Base-by-base conservation (phyloP, 2,888 invertebrate species). In the Lacanobia oleracea region DNA sequence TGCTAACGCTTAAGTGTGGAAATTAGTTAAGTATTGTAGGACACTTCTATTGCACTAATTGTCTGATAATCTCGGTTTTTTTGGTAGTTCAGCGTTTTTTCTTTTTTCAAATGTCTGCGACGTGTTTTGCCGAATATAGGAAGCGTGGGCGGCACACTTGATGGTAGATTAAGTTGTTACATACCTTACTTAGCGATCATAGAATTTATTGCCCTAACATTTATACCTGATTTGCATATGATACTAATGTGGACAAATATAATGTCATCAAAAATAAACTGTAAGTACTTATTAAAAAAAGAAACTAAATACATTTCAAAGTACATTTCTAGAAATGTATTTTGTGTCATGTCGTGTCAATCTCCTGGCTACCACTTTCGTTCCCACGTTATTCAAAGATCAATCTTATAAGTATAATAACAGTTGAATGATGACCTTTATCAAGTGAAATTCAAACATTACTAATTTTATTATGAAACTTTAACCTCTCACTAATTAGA, bases 1-100 rank as follows among this genome's bases (percentile, higher is more conserved):
- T 65, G 69, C 67, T 65, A 76, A 72, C 64, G 67, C 69, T 67
- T 72, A 79, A 66, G 72, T 75, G 79, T 67, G 57, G 69, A 76
- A 77, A 78, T 74, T 75, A 64, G 67, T 63, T 69, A 48, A 40
- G 45, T 27, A 27, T 43, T 59, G 37, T 63, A 66, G 60, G 60
- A 81, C 50, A 63, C 72, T 65, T 65, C 9, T 77, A 51, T 66
- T 45, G 18, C 16, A 65, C 33, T 81, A 64, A 64, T 73, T 61
- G 54, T 33, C 40, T 59, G 56, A 45, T 66, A 12, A 50, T 43
- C 40, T 65, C 1, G 0, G 10, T 3, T 0, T 27, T 67, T 59
- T 59, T 70, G 21, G n/a, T 45, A 23, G 50, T 8, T 23, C 12
- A 45, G 14, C 2, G 8, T 27, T 61, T 27, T 53, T 67, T 53